Evolutionary conservation across 2,797 vertebrate species (phyloP).

Genomic region (Falco rusticolus): DNA sequence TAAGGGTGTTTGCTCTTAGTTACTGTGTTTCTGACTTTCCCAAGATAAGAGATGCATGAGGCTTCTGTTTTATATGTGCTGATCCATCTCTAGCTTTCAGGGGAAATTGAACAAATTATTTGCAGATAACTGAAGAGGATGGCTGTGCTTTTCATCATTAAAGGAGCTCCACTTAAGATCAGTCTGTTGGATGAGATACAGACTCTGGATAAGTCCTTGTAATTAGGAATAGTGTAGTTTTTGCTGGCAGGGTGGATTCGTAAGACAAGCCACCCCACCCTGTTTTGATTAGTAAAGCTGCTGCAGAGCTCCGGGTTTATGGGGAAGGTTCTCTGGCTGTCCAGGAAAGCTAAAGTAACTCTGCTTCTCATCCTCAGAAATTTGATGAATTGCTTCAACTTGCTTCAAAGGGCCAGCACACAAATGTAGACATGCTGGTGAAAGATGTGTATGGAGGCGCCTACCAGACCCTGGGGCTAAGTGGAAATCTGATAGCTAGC

Average conservation of each 20-base stretch:
- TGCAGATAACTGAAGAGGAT: background rate
- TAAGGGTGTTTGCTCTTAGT: background rate
- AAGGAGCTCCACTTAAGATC: background rate
- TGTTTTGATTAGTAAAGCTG: background rate
- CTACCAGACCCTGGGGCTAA: conserved; percentile 90
- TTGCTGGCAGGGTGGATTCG: background rate
- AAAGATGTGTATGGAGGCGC: conserved; percentile 96
- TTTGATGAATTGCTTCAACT: conserved; percentile 95
- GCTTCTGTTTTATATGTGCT: background rate
- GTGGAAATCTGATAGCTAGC: conserved; percentile 95
- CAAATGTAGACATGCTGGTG: conserved; percentile 97
- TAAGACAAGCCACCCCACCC: background rate
- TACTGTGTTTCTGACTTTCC: background rate
- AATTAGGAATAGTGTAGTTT: background rate
- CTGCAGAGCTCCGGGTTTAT: background rate
- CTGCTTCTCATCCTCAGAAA: conserved; percentile 78
- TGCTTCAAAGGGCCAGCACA: conserved; percentile 93
- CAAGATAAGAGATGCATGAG: background rate
- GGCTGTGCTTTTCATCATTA: background rate
- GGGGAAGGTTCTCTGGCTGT: background rate
- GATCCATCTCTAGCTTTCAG: background rate
- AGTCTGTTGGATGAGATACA: background rate
- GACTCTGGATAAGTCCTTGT: background rate
- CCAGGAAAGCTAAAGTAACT: background rate
- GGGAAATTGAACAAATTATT: background rate